Percentiles rank a stretch among this genome's conserved stretches.
phyloP scores from a whole-genome alignment of 2,888 invertebrate genomes.

The Drosophila atripex region DNA sequence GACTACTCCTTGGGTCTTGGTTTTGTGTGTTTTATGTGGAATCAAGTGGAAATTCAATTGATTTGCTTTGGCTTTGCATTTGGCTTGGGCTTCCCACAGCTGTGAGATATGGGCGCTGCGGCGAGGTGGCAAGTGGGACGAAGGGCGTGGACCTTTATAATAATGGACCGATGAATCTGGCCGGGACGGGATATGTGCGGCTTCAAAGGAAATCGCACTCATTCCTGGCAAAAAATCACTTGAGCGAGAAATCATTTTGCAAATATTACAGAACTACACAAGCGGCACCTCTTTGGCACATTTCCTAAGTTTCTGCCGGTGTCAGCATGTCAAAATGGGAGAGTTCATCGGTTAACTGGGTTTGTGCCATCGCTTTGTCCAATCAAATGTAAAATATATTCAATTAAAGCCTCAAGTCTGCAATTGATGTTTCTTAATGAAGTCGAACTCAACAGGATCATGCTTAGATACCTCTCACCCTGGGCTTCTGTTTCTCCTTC shows the following conservation, averaged over 20 bases:
- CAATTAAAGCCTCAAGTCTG: constrained; percentile 43
- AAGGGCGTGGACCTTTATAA: constrained; percentile 46
- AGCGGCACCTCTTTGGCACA: constrained; percentile 8
- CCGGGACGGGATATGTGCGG: constrained; percentile 48
- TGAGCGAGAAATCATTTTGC: constrained; percentile 58
- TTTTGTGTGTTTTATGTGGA: constrained; percentile 66
- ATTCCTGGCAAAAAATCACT: constrained; percentile 51
- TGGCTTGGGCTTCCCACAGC: constrained; percentile 13
- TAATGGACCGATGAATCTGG: constrained; percentile 48
- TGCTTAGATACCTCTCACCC: not conserved
- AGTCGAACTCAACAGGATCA: constrained; percentile 17
- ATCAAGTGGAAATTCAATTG: constrained; percentile 78
- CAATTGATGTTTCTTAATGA: constrained; percentile 43
- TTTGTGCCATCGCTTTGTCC: constrained; percentile 26
- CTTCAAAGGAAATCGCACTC: constrained; percentile 59
- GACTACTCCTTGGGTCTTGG: constrained; percentile 22
- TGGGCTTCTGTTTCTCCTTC: not conserved
- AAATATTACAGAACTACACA: constrained; percentile 49
- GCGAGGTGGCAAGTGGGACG: not conserved
- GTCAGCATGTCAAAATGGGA: constrained; percentile 41
- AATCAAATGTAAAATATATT: constrained; percentile 46
- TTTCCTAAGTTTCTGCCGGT: constrained; percentile 34
- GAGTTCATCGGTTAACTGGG: constrained; percentile 13
- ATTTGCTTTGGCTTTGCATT: constrained; percentile 70
- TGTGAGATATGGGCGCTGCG: constrained; percentile 29